These are phyloP conservation scores for Sardina pilchardus DNA, from an alignment of 2,113 vertebrate genomes.

Conservation along the genomic window DNA sequence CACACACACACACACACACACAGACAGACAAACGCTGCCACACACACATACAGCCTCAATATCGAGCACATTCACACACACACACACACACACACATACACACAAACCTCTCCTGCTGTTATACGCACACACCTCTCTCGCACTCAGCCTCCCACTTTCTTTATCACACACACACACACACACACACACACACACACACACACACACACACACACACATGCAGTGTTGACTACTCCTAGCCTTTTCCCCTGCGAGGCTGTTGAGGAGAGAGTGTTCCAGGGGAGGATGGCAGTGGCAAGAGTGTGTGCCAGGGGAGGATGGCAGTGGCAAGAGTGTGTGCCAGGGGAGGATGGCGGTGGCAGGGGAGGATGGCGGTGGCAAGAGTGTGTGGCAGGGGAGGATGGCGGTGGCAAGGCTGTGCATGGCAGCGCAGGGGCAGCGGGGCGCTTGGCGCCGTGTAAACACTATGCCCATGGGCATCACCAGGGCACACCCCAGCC, in stretches of 20 bases:
- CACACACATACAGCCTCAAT: neutral
- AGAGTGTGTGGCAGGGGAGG: too few relatives aligned
- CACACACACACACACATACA: neutral
- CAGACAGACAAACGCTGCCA: neutral
- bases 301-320: too few relatives aligned
- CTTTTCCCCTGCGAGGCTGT: neutral
- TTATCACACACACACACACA: constrained; percentile 1
- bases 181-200: neutral
- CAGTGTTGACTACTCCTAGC: neutral
- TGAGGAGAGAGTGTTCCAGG: neutral
- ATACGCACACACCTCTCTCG: neutral
- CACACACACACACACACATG: neutral
- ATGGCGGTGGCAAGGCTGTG: neutral
- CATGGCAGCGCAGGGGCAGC: neutral
- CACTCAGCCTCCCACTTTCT: neutral
- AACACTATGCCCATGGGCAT: neutral
- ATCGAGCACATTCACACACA: neutral
- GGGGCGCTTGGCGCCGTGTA: neutral
- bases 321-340: too few relatives aligned
- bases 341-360: too few relatives aligned
- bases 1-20: neutral
- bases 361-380: too few relatives aligned
- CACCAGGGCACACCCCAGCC: neutral
- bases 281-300: too few relatives aligned
- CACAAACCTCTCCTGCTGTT: neutral